Evolutionary conservation across 2,888 invertebrate genomes (phyloP), one percentile per base, ranked within the genome.

Genomic region (Melinaea marsaeus): DNA sequence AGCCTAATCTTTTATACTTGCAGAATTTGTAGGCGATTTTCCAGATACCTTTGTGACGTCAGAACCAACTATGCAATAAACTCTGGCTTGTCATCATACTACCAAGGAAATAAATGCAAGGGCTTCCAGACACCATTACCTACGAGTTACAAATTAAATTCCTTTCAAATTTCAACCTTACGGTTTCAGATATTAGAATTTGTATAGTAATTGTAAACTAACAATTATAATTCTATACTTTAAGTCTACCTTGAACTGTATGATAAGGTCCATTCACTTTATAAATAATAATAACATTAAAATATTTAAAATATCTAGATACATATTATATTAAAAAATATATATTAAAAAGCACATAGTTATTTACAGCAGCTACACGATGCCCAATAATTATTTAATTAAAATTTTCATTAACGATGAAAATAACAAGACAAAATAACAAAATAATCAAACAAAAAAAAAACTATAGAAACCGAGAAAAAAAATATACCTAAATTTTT

Each of bases 1-100:
- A 73, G 68, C 70, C 72, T 74, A 69, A 79, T 78, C 81, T 89
- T 90, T 78, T 89, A 90, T 89, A 90, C 80, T 70, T 71, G 71
- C 78, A 72, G 70, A 76, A 75, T 78, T 80, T 69, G 85, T 85
- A 84, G 85, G 83, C 81, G 85, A 81, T 72, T 80, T 79, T 51
- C 80, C 80, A 80, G 80, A 81, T 84, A 83, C 80, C 84, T 85
- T 85, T 86, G 72, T 72, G 72, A 71, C 69, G 71, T 71, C 72
- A 69, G 64, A 64, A 51, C 7, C 67, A 42, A 72, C 68, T 70
- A 73, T 71, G 68, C 70, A 70, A 63, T 64, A 70, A 67, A 73
- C 72, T 73, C 71, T 73, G 70, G 67, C 68, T 64, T 64, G 65
- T 46, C 59, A 68, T 71, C 67, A 71, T 67, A 70, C 69, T 71